phyloP scores from a whole-genome alignment of 2,797 vertebrate species.

The Macropus fuliginosus region DNA sequence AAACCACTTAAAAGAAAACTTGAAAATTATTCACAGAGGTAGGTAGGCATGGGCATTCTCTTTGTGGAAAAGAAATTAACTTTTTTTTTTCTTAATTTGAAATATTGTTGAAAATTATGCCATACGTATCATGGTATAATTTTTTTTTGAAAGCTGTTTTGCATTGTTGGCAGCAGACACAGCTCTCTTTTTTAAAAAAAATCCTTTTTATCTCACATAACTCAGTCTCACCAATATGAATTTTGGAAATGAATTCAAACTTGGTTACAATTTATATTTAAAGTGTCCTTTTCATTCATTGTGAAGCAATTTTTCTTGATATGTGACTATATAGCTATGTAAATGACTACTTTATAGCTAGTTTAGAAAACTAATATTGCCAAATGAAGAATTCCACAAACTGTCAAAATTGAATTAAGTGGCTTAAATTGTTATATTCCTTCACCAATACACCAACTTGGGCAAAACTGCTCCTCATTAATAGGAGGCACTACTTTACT shows the following conservation, averaged over 20 bases:
- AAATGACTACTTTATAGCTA: not conserved
- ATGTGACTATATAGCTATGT: not conserved
- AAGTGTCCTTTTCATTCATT: slow-evolving; percentile 42
- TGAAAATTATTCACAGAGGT: slow-evolving; percentile 99
- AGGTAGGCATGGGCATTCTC: slow-evolving; percentile 70
- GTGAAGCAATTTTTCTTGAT: slow-evolving; percentile 14
- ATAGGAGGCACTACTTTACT: not conserved
- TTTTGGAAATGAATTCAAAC: slow-evolving; percentile 49
- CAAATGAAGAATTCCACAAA: not conserved
- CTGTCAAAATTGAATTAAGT: not conserved
- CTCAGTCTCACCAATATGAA: slow-evolving; percentile 38
- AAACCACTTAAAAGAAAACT: slow-evolving; percentile 99
- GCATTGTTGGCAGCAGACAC: not conserved
- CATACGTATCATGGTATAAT: not conserved
- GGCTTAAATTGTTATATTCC: not conserved
- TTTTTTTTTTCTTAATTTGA: slow-evolving; percentile 35
- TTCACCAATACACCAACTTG: not conserved
- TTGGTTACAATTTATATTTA: slow-evolving; percentile 10
- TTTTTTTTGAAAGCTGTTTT: not conserved
- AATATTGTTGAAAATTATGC: not conserved
- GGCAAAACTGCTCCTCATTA: not conserved
- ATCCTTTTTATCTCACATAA: not conserved
- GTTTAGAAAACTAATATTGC: not conserved
- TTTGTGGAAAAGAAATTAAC: slow-evolving; percentile 39
- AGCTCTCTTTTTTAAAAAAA: not conserved